Percentiles rank a stretch among this genome's conserved stretches.
Evolutionary conservation across 2,888 invertebrate genomes (phyloP).

Genomic region (Clostera curtula): DNA sequence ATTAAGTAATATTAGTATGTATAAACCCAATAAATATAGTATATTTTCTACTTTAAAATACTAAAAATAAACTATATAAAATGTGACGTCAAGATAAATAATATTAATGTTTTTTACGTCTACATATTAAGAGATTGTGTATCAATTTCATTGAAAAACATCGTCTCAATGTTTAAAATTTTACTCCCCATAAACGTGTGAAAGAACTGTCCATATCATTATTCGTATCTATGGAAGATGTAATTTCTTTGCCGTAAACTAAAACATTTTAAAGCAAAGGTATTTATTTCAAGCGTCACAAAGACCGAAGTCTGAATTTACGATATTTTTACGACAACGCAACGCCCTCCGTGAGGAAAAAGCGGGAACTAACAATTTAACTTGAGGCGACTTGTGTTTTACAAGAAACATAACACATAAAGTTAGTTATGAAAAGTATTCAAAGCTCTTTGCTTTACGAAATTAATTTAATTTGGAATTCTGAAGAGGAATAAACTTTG

Average conservation of each 20-base stretch:
- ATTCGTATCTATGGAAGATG: conserved; percentile 8
- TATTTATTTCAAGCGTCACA: conserved; percentile 24
- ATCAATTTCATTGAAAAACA: too few species aligned
- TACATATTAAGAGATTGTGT: too few species aligned
- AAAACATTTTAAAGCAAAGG: conserved; percentile 11
- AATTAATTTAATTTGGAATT: not conserved
- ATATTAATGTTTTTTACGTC: too few species aligned
- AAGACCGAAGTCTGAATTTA: conserved; percentile 26
- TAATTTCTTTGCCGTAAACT: conserved; percentile 12
- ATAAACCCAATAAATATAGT: too few species aligned
- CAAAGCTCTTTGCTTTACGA: not conserved
- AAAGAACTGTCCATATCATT: conserved; percentile 10
- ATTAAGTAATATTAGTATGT: too few species aligned
- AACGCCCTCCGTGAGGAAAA: conserved; percentile 17
- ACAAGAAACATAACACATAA: not conserved
- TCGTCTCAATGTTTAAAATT: too few species aligned
- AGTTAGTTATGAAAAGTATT: not conserved
- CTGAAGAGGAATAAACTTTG: too few species aligned
- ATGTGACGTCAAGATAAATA: too few species aligned
- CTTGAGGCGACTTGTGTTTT: not conserved
- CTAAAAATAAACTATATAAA: too few species aligned
- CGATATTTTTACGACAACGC: conserved; percentile 27
- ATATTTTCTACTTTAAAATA: too few species aligned
- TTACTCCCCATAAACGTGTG: conserved; percentile 12
- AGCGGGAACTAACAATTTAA: conserved; percentile 8